Conservation (phyloP, 35 echinoderm and acorn worm species). For the Patiria miniata region DNA sequence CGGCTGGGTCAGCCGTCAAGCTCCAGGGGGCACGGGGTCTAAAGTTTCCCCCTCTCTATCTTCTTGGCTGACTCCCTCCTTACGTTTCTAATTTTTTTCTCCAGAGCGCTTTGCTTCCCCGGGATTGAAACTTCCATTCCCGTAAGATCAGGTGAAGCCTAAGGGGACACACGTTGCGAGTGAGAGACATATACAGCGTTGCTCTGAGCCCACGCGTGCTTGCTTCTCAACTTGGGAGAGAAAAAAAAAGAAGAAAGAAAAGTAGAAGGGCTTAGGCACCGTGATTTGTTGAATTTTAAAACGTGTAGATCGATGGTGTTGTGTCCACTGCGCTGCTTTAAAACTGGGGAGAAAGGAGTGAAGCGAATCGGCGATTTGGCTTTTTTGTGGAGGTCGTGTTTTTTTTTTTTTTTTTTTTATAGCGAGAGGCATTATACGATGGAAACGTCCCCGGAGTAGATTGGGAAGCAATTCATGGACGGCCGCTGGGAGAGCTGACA, state of each 20-base stretch:
- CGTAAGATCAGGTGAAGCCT: slow-evolving; percentile 19
- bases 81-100: no score
- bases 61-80: neutral
- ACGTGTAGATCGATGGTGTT: slow-evolving; percentile 22
- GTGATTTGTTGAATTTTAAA: slow-evolving; percentile 15
- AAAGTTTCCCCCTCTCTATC: neutral
- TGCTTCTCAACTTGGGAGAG: slow-evolving; percentile 3
- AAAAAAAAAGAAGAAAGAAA: neutral
- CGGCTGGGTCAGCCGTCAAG: slow-evolving; percentile 7
- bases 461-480: neutral
- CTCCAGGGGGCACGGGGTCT: slow-evolving; percentile 15
- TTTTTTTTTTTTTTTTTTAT: slow-evolving; percentile 6
- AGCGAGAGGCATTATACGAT: neutral
- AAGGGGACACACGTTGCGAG: slow-evolving; percentile 16
- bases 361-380: neutral
- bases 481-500: neutral
- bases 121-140: slow-evolving; percentile 23
- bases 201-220: neutral
- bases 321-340: no score
- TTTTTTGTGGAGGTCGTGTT: neutral
- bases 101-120: neutral
- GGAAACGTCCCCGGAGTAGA: neutral
- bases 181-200: neutral
- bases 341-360: no score
- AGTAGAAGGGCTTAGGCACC: no score